These are phyloP conservation scores for Cyanoramphus novaezelandiae DNA, from an alignment of 2,113 vertebrate genomes.

Conservation along the genomic window DNA sequence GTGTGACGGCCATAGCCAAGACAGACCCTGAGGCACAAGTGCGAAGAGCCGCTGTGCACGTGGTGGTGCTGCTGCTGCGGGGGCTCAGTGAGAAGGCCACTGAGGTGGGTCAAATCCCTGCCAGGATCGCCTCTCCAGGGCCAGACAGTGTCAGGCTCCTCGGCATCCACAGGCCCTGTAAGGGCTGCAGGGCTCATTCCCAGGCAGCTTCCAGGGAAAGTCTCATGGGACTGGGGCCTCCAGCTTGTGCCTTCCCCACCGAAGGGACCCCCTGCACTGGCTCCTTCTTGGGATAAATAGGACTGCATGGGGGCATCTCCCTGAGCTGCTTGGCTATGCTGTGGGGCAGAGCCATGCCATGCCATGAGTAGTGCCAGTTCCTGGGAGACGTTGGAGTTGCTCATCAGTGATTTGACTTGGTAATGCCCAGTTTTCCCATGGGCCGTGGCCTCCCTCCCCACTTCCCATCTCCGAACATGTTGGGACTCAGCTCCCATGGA, in stretches of 20 bases:
- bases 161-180: rapidly evolving
- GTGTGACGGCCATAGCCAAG: slow-evolving; percentile 81
- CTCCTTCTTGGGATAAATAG: not conserved
- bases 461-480: not conserved
- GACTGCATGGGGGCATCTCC: rapidly evolving
- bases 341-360: not conserved
- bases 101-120: slow-evolving; percentile 76
- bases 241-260: not conserved
- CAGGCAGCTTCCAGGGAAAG: not conserved
- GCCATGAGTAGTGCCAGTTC: not conserved
- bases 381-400: not conserved
- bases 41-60: slow-evolving; percentile 88
- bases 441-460: not conserved
- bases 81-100: slow-evolving; percentile 88
- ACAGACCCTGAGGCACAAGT: slow-evolving; percentile 85
- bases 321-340: not conserved
- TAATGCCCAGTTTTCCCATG: not conserved
- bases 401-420: not conserved
- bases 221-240: not conserved
- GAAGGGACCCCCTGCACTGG: rapidly evolving
- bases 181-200: not conserved
- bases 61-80: slow-evolving; percentile 85
- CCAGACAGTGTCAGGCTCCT: not conserved
- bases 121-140: not conserved
- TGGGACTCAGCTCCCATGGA: not conserved